A percentile compares a stretch with the other conserved stretches of the same genome.
These are phyloP conservation scores for Pheosia tremula DNA, from an alignment of 2,888 invertebrate species.

Conservation along the genomic window DNA sequence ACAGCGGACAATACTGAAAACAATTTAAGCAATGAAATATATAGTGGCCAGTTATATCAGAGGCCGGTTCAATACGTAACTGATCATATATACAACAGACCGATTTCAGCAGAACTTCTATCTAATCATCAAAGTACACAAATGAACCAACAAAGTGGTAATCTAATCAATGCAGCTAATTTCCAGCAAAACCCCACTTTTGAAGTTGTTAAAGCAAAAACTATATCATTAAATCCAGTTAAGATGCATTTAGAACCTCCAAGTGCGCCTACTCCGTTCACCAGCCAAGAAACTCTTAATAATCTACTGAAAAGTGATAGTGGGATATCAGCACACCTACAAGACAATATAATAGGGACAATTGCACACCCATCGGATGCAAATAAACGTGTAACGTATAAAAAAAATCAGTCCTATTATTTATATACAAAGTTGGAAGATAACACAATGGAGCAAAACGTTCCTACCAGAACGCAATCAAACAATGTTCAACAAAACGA, in stretches of 20 bases:
- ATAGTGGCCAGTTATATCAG: constrained; percentile 76
- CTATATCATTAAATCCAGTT: constrained; percentile 49
- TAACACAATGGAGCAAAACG: constrained; percentile 38
- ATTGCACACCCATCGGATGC: constrained; percentile 69
- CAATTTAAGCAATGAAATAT: constrained; percentile 52
- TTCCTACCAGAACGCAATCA: constrained; percentile 30
- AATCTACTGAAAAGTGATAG: constrained; percentile 57
- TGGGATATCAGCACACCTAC: constrained; percentile 71
- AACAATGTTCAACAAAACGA: constrained; percentile 30
- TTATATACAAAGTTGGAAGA: constrained; percentile 66
- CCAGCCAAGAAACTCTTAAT: constrained; percentile 55
- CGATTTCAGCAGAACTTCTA: constrained; percentile 46
- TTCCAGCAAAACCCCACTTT: constrained; percentile 33
- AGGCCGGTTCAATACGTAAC: constrained; percentile 75
- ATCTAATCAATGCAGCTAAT: constrained; percentile 23
- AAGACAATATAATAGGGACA: constrained; percentile 73
- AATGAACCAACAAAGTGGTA: constrained; percentile 17
- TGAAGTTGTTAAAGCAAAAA: constrained; percentile 64
- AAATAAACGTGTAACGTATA: constrained; percentile 69
- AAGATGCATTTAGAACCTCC: constrained; percentile 55
- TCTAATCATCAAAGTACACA: constrained; percentile 39
- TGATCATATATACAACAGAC: constrained; percentile 65
- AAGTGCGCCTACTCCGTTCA: constrained; percentile 46
- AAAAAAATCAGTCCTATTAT: constrained; percentile 74
- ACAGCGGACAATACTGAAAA: constrained; percentile 33